A percentile compares a stretch with the other conserved stretches of the same genome.
These are phyloP conservation scores for Remorina albescens DNA, from an alignment of 2,797 vertebrate genomes.

Conservation along the genomic window DNA sequence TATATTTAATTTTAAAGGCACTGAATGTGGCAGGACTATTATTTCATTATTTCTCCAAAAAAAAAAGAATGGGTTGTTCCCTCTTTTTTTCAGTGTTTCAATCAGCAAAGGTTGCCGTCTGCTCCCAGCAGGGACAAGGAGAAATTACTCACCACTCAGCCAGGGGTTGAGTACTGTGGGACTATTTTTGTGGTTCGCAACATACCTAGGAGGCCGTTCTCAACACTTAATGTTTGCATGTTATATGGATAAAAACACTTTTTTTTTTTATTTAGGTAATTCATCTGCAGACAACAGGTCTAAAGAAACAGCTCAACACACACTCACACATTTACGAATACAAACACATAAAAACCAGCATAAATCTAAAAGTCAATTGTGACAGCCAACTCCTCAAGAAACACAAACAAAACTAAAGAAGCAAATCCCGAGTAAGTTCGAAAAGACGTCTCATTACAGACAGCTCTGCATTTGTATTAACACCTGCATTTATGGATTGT, in stretches of 20 bases:
- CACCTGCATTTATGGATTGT: neutral
- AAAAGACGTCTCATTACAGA: neutral
- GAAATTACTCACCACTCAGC: conserved; percentile 35
- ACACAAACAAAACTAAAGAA: neutral
- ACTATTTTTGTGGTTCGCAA: conserved; percentile 8
- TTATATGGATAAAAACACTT: neutral
- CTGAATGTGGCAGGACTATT: neutral
- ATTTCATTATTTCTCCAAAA: neutral
- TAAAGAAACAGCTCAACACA: neutral
- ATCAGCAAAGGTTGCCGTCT: conserved; percentile 37
- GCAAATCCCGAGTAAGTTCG: neutral
- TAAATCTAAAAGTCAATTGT: neutral
- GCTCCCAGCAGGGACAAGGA: conserved; percentile 19
- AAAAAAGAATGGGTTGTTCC: conserved; percentile 17
- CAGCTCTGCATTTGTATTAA: neutral
- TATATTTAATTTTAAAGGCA: conserved; percentile 1
- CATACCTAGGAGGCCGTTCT: conserved; percentile 12
- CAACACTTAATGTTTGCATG: neutral
- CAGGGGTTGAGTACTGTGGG: conserved; percentile 35
- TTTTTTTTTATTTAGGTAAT: neutral
- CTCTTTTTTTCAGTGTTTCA: conserved; percentile 33
- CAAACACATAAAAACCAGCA: neutral
- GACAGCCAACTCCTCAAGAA: neutral
- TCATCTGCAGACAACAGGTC: neutral
- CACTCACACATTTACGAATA: neutral